Base-by-base conservation (phyloP, 2,113 vertebrate species). In the Craseonycteris thonglongyai region DNA sequence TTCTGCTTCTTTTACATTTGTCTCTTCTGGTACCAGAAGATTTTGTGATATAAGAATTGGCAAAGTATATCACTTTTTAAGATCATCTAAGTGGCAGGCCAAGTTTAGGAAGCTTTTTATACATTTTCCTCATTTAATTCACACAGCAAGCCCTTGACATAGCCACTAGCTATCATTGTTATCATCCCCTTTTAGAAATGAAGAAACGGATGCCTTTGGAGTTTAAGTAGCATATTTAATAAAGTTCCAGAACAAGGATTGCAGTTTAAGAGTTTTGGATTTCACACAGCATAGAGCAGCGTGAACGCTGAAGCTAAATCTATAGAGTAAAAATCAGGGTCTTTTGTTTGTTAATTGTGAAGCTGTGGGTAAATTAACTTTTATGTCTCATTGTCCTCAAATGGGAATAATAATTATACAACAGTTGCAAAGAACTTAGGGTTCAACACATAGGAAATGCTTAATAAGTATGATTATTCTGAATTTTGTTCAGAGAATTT, bases 381-480 rank as follows among this genome's bases (percentile, higher is more conserved):
- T 75, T 91, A 58, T 84, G 42, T 69, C 30, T 35, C 11, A 85
- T 24, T 61, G 56, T 81, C 56, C 8, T 91, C 38, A 33, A 66
- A 22, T 90, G 30, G 40, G 7, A 81, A 40, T 40, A 33, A 51
- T 72, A 54, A 66, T 76, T 86, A 95, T 21, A 88, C 61, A 84
- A 80, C 15, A 19, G 26, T 79, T 78, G 26, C 65, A 94, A 74
- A 95, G 9, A 6, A 83, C 71, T 91, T 93, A 45, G 22, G 24
- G 15, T 47, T 93, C 78, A 95, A 38, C n/a, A 74, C 16, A 12
- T 49, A 58, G 28, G n/a, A 87, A 87, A 79, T 69, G 10, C 28
- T 89, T 89, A 74, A 82, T 91, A 89, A 91, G 66, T 78, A 76
- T 56, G 72, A 24, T 76, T 80, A 18, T 54, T 51, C 58, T 94